Conservation (phyloP, 2,888 invertebrate species). For the Pollenia griseotomentosa region DNA sequence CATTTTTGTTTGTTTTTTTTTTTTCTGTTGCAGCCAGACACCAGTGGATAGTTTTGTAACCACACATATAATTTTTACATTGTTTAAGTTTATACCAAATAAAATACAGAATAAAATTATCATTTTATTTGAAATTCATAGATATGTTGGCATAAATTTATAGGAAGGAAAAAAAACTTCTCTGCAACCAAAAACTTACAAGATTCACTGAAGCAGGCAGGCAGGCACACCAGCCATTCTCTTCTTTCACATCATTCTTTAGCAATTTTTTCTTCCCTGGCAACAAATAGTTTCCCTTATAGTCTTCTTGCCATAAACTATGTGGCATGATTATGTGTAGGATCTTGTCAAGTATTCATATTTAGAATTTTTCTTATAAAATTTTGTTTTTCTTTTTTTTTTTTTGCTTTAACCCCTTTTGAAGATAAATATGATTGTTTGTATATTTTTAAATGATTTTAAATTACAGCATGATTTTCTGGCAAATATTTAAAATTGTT, state of each 20-base stretch:
- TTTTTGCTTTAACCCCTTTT: slow-evolving; percentile 36
- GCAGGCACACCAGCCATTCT: slow-evolving; percentile 3
- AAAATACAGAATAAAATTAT: slow-evolving; percentile 57
- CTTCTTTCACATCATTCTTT: slow-evolving; percentile 36
- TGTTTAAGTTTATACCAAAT: neutral
- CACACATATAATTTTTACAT: neutral
- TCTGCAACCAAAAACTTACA: neutral
- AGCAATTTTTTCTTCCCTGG: slow-evolving; percentile 44
- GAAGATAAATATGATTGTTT: neutral
- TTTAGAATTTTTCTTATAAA: slow-evolving; percentile 50
- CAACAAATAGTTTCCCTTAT: slow-evolving; percentile 10
- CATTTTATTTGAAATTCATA: slow-evolving; percentile 72
- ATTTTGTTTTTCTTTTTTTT: neutral
- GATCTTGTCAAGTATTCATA: slow-evolving; percentile 65
- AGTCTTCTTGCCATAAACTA: neutral
- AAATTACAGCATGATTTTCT: slow-evolving; percentile 68
- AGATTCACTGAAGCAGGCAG: slow-evolving; percentile 27
- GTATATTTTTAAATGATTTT: slow-evolving; percentile 64
- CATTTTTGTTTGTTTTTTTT: slow-evolving; percentile 38
- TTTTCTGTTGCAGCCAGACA: slow-evolving; percentile 34
- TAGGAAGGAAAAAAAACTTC: neutral
- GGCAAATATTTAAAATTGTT: slow-evolving; percentile 71
- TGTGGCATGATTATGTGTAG: slow-evolving; percentile 31
- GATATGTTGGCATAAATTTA: slow-evolving; percentile 71
- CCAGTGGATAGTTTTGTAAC: slow-evolving; percentile 18